Percentiles rank a stretch among this genome's conserved stretches.
These are phyloP conservation scores for Lepus townsendii DNA, from an alignment of 2,797 vertebrate genomes.

Conservation along the genomic window DNA sequence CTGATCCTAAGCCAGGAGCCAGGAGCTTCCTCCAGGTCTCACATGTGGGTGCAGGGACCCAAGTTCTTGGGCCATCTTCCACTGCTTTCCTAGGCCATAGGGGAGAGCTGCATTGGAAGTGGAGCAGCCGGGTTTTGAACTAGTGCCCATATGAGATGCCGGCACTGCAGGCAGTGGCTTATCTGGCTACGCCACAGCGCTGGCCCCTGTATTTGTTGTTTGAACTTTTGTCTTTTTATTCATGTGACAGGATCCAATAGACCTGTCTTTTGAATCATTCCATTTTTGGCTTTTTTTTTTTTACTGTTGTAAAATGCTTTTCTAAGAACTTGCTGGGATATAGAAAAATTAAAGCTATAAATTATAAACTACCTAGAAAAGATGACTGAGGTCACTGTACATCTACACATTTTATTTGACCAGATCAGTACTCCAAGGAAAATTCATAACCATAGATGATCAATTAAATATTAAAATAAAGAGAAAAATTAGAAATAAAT, in stretches of 20 bases:
- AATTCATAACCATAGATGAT: conserved; percentile 46
- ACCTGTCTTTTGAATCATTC: not conserved
- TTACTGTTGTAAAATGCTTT: not conserved
- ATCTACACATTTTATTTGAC: conserved; percentile 2
- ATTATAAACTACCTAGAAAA: conserved; percentile 56
- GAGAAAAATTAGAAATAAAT: conserved; percentile 52
- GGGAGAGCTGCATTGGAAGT: too few species aligned
- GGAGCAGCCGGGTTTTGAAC: too few species aligned
- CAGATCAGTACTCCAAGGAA: conserved; percentile 43
- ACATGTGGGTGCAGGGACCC: too few species aligned
- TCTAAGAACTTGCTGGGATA: conserved; percentile 35
- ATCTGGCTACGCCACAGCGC: too few species aligned
- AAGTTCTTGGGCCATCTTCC: too few species aligned
- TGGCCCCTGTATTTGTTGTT: not conserved
- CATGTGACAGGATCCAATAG: not conserved
- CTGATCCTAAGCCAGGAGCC: too few species aligned
- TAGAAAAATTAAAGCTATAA: conserved; percentile 29
- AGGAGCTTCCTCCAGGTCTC: too few species aligned
- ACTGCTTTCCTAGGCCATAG: too few species aligned
- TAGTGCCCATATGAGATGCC: too few species aligned
- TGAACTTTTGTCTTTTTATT: conserved; percentile 25
- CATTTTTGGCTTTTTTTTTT: conserved; percentile 35
- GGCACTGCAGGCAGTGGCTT: too few species aligned
- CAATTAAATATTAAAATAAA: conserved; percentile 56
- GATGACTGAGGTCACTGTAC: conserved; percentile 29